These are phyloP conservation scores for Antennarius striatus DNA, from an alignment of 2,113 vertebrate genomes.

Conservation along the genomic window DNA sequence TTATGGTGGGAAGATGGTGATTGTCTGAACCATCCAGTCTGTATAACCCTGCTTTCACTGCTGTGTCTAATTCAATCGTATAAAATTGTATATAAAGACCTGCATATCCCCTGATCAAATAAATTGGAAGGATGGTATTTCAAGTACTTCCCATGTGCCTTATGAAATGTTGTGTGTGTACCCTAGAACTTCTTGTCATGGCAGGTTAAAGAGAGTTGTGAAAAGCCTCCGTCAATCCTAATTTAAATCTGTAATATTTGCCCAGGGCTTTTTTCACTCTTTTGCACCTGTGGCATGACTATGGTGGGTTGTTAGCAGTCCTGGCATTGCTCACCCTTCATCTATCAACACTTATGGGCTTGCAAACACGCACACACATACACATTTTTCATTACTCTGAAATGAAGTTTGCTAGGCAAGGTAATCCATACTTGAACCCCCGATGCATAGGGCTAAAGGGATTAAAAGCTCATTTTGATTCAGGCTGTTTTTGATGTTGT, in stretches of 20 bases:
- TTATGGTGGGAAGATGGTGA: too few relatives aligned
- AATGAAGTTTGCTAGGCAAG: slow-evolving; percentile 32
- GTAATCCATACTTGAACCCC: slow-evolving; percentile 60
- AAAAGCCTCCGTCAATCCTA: slow-evolving; percentile 18
- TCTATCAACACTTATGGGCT: slow-evolving; percentile 26
- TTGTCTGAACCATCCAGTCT: too few relatives aligned
- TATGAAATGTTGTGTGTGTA: slow-evolving; percentile 1
- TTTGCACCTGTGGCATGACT: slow-evolving; percentile 23
- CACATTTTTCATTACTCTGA: slow-evolving; percentile 12
- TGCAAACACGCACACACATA: slow-evolving; percentile 1
- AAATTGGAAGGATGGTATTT: not conserved
- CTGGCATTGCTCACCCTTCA: not conserved
- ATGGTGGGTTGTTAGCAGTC: not conserved
- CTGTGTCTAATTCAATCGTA: too few relatives aligned
- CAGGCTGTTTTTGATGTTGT: slow-evolving; percentile 51
- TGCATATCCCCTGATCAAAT: too few relatives aligned
- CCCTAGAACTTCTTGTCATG: not conserved
- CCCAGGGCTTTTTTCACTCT: slow-evolving; percentile 22
- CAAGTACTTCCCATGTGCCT: not conserved
- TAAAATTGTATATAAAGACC: too few relatives aligned
- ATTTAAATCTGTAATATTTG: slow-evolving; percentile 23
- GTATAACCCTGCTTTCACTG: too few relatives aligned
- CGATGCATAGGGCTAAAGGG: slow-evolving; percentile 43
- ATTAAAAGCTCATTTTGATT: slow-evolving; percentile 63
- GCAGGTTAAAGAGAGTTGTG: slow-evolving; percentile 16